A percentile compares a stretch with the other conserved stretches of the same genome.
Conservation (phyloP, 2,113 vertebrate genomes). For the Erythrocercus mccallii region DNA sequence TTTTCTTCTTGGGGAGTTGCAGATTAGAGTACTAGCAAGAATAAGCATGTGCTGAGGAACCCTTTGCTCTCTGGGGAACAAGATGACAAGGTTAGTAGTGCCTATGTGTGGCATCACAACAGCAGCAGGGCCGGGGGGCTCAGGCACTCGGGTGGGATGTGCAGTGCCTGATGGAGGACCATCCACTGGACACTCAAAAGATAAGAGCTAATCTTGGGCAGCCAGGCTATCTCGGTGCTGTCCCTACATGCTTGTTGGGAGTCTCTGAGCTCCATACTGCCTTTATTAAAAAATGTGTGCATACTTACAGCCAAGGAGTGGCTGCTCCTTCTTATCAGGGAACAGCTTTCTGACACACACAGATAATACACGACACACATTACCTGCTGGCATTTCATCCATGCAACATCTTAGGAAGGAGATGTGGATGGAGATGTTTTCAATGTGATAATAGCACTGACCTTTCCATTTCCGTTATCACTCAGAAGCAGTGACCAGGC, state of each 20-base stretch:
- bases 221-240: background rate
- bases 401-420: background rate
- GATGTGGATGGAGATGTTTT: background rate
- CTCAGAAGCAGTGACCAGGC: background rate
- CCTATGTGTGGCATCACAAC: background rate
- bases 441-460: background rate
- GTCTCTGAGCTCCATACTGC: background rate
- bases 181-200: background rate
- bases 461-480: background rate
- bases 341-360: background rate
- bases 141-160: background rate
- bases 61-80: background rate
- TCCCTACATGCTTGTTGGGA: background rate
- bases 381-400: background rate
- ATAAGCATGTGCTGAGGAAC: background rate
- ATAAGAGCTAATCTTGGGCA: background rate
- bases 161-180: background rate
- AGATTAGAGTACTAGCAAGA: background rate
- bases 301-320: fast-evolving
- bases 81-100: background rate
- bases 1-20: background rate
- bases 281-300: background rate
- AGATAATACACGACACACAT: background rate
- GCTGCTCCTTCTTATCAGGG: background rate
- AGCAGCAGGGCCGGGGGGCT: background rate